phyloP scores from a whole-genome alignment of 2,113 vertebrate species.

The Colaptes auratus region DNA sequence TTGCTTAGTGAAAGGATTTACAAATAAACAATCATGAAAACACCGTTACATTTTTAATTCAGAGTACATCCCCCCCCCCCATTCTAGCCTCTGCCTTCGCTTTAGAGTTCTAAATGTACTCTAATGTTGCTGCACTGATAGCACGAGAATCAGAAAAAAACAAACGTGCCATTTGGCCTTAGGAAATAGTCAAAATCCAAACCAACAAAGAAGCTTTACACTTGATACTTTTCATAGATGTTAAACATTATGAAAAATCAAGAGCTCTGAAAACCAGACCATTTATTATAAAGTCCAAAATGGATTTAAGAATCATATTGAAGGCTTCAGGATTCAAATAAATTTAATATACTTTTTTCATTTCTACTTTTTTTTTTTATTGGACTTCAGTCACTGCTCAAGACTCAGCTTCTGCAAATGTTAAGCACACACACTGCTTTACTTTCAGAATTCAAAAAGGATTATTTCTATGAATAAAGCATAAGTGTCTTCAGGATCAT shows the following conservation, averaged over 20 bases:
- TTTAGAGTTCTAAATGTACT: rapidly evolving
- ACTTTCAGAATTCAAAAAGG: neutral
- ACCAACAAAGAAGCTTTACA: neutral
- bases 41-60: neutral
- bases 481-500: neutral
- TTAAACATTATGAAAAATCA: neutral
- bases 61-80: rapidly evolving
- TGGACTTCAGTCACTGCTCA: neutral
- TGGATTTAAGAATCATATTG: neutral
- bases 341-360: neutral
- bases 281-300: neutral
- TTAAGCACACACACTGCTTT: neutral
- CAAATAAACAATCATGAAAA: neutral
- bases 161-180: rapidly evolving
- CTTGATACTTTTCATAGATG: neutral
- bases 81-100: neutral
- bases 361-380: neutral
- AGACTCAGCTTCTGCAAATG: neutral
- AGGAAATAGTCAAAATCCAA: neutral
- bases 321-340: neutral
- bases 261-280: neutral
- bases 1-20: neutral
- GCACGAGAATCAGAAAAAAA: neutral
- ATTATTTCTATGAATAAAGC: neutral
- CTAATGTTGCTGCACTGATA: neutral